Conservation (phyloP, 2,113 vertebrate genomes). For the Rutilus rutilus region DNA sequence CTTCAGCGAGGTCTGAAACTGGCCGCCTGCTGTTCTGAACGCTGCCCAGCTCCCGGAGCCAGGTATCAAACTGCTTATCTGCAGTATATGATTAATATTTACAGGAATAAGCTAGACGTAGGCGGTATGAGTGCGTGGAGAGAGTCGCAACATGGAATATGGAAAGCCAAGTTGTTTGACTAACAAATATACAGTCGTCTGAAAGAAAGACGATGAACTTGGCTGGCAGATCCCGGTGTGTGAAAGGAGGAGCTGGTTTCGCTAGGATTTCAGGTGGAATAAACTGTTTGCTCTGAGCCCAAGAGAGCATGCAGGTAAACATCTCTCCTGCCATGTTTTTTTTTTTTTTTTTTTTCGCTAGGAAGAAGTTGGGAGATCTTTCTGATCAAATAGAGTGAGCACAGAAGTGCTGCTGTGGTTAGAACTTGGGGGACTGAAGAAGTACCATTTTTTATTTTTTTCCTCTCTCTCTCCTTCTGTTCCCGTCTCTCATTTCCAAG, state of each 20-base stretch:
- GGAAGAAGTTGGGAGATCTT: constrained; percentile 39
- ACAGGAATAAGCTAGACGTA: constrained; percentile 19
- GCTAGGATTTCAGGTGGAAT: constrained; percentile 28
- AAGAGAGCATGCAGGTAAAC: constrained; percentile 49
- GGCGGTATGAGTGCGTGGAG: background rate
- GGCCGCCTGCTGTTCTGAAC: background rate
- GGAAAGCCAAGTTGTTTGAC: background rate
- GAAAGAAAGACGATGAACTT: background rate
- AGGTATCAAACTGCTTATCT: constrained; percentile 46
- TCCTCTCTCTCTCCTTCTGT: background rate
- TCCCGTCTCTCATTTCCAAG: background rate
- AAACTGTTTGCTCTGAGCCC: constrained; percentile 50
- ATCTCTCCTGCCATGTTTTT: constrained; percentile 44
- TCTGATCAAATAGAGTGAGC: constrained; percentile 50
- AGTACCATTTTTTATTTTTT: background rate
- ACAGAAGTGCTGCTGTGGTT: constrained; percentile 14
- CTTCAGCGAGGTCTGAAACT: background rate
- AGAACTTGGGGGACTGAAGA: constrained; percentile 6
- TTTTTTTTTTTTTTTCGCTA: constrained; percentile 34
- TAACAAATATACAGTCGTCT: constrained; percentile 33
- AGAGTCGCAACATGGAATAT: constrained; percentile 11
- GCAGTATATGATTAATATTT: constrained; percentile 29
- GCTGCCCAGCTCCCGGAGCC: constrained; percentile 24
- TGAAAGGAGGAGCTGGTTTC: background rate
- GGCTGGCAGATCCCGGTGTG: constrained; percentile 31